Evolutionary conservation across 2,113 vertebrate species (phyloP).

Genomic region (Nansenia antarctica): DNA sequence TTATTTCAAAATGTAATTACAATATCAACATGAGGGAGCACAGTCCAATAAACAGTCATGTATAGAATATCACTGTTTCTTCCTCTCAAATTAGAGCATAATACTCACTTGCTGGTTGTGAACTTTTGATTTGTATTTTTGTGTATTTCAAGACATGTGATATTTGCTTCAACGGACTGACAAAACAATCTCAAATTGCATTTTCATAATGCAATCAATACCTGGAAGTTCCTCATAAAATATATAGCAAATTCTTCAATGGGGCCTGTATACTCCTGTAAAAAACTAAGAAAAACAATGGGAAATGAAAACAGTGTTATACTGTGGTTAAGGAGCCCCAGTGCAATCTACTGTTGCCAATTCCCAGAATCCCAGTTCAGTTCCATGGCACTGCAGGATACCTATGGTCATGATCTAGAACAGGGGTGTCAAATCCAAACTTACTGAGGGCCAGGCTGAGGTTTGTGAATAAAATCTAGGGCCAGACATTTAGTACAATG

Average conservation of each 20-base stretch:
- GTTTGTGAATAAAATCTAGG: no score
- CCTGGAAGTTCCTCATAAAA: no score
- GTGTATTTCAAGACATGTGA: no score
- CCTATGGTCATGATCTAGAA: conserved; percentile 43
- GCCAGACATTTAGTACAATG: no score
- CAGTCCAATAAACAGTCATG: not conserved
- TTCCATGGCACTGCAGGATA: conserved; percentile 55
- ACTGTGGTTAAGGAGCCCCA: conserved; percentile 32
- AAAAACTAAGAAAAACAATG: not conserved
- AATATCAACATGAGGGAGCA: not conserved
- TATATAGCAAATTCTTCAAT: no score
- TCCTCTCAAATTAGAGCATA: not conserved
- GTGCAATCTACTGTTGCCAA: conserved; percentile 55
- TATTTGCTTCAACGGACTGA: no score
- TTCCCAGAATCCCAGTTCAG: conserved; percentile 66
- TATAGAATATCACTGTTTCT: not conserved
- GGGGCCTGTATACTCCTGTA: no score
- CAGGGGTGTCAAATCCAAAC: no score
- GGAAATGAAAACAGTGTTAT: not conserved
- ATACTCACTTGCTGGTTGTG: not conserved
- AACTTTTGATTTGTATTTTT: no score
- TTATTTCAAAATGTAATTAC: not conserved
- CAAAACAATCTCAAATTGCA: no score
- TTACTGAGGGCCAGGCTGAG: no score
- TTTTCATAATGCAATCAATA: no score